Base-by-base conservation (phyloP, 2,113 vertebrate genomes). In the Cyprinodon tularosa region DNA sequence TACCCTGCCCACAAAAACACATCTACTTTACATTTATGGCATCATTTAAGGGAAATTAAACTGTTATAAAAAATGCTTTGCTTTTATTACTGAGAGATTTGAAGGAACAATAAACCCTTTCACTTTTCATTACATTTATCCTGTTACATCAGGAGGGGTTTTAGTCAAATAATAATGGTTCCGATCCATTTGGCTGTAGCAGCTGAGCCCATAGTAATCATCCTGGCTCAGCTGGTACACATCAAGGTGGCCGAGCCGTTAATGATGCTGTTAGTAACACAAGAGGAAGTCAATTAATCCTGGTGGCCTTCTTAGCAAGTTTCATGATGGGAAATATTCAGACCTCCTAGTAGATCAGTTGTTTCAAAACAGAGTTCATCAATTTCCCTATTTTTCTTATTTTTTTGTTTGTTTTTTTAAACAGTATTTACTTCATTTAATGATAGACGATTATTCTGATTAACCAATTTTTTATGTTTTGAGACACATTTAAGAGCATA, bases 151-250 rank as follows among this genome's bases (percentile, higher is more conserved):
- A 40, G 62, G 37, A 48, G 68, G 38, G n/a, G 7, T 36, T 61
- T 37, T 48, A 64, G 59, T 63, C 13, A 11, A n/a, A 39, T 44
- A 45, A 42, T 42, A 40, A 61, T 2, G 68, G 62, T 29, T 45
- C 15, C 62, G 12, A 29, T 29, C 5, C 39, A 62, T 68, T 82
- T 40, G 39, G 12, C 1, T 71, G 2, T 36, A 37, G n/a, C 83
- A 79, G 68, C 75, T 86, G 81, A 73, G 72, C 45, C 57, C n/a
- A 36, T 12, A 36, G 45, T 47, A 47, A 12, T 2, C 69, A 37
- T 36, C 15, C 37, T 4, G 45, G 61, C 72, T 67, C 74, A 77
- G 60, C 48, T 83, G 71, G 61, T 3, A 3, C n/a, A 63, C 42
- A 2, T n/a, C 22, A 64, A 61, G 47, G 66, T 47, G 14, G 4